Base-by-base conservation (phyloP, 2,888 invertebrate genomes). In the Xylocampa areola region DNA sequence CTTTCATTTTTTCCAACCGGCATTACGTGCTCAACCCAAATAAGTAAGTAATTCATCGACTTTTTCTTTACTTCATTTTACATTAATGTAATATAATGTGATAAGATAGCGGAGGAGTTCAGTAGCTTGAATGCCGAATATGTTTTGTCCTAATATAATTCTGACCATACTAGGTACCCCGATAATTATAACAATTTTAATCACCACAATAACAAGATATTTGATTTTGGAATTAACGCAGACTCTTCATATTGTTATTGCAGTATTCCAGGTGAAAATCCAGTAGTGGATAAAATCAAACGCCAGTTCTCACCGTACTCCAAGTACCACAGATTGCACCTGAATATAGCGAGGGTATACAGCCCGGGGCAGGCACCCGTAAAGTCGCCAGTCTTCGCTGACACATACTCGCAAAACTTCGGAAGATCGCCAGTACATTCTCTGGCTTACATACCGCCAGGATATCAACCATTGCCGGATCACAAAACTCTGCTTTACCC, bases 291-390 rank as follows among this genome's bases (percentile, higher is more conserved):
- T 1, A 66, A 71, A 51, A 27, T 25, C 8, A 61, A 72, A 30
- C 60, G 63, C 7, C 57, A 37, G 10, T 53, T 37, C 13, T 8
- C 41, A 5, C 30, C 58, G 0, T 43, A 36, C 11, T 7, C 41
- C 16, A 76, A 73, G 37, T 30, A 43, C 4, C 69, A 64, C 30
- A 66, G 67, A 33, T 37, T 74, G 27, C 76, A 76, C 23, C 41
- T 74, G 16, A 74, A 74, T 19, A 60, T 74, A 25, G 74, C 76
- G 4, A 69, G 76, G 23, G 59, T 69, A 4, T 73, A 74, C 17
- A 71, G 55, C 35, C 58, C 57, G 6, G 60, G 58, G 1, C 52
- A 52, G 23, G 16, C 39, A 4, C 45, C 39, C 0, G 48, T 35
- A 10, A 53, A 62, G 3, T 2, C 39, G 0, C 57, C 43, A 37